Base-by-base conservation (phyloP, 2,888 invertebrate species). In the Tenthredo distinguenda region DNA sequence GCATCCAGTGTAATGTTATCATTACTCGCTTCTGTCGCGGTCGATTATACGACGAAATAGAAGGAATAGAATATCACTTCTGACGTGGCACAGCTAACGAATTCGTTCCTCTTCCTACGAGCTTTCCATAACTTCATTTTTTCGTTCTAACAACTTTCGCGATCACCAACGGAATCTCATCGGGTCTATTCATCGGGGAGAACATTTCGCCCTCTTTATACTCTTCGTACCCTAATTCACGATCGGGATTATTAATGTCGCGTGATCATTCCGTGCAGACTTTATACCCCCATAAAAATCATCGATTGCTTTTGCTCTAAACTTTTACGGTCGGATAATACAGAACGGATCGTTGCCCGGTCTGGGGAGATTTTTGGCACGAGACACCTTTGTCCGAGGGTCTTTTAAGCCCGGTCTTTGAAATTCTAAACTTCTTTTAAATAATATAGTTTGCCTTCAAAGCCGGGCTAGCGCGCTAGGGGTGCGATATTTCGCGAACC, bases 1-100 rank as follows among this genome's bases (percentile, higher is more conserved):
- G 10, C 31, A 55, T 77, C 18, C 77, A 34, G 55, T 21, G 47
- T 68, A 68, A 77, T n/a, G 77, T 47, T 77, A 77, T 77, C 77
- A 50, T 55, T 55, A 34, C 77, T 77, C 47, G 50, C 77, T 55
- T 55, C 76, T 26, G 77, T 15, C 12, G 77, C 34, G 77, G 77
- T 77, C 77, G 77, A 77, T 77, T 77, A 47, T 26, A 34, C 34
- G 6, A 68, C 7, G 34, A 26, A 68, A 68, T 34, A 34, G 15
- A 18, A 26, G 62, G 26, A 62, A 26, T 26, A 62, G 21, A n/a
- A 47, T 47, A 47, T 47, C 58, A 58, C 9, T n/a, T 58, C 5
- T 4, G 58, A 2, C n/a, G 26, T 26, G 9, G 7, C 10, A 50
- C 10, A 26, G n/a, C 10, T 26, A 62, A 62, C 26, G 26, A 26